These are phyloP conservation scores for Chalcosyrphus nemorum DNA, from an alignment of 2,888 invertebrate genomes.

Conservation along the genomic window DNA sequence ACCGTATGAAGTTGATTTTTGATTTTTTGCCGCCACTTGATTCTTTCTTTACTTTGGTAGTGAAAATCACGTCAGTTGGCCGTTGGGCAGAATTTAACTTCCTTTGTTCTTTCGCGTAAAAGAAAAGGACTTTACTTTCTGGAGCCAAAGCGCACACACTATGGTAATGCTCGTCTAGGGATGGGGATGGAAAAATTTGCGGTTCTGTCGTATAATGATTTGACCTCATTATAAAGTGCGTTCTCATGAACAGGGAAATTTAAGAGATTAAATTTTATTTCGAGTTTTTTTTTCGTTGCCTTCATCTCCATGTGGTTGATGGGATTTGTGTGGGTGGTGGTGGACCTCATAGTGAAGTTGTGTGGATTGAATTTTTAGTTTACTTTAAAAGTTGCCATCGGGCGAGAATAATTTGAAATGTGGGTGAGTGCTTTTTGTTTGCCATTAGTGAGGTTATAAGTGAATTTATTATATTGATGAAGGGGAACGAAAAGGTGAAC, in stretches of 20 bases:
- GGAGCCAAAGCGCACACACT: neutral
- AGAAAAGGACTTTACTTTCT: neutral
- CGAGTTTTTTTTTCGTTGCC: neutral
- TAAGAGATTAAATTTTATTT: constrained; percentile 67
- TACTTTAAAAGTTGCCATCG: constrained; percentile 31
- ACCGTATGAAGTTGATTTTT: constrained; percentile 36
- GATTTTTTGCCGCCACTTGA: constrained; percentile 24
- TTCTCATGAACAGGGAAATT: constrained; percentile 69
- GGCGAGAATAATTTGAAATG: neutral
- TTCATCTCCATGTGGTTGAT: constrained; percentile 27
- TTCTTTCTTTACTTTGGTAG: constrained; percentile 22
- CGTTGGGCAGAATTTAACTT: constrained; percentile 31
- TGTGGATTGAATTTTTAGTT: constrained; percentile 47
- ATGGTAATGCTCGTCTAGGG: neutral
- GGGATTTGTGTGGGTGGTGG: neutral
- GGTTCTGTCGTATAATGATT: constrained; percentile 70
- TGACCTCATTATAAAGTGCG: constrained; percentile 73
- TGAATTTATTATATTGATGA: constrained; percentile 43
- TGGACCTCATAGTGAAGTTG: constrained; percentile 12
- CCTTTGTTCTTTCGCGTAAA: constrained; percentile 39
- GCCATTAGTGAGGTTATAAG: constrained; percentile 54
- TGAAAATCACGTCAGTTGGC: constrained; percentile 41
- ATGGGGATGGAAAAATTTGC: constrained; percentile 42
- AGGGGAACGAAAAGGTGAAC: neutral
- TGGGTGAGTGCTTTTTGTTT: neutral